Conservation (phyloP, 2,113 vertebrate species). For the Sapayoa aenigma region DNA sequence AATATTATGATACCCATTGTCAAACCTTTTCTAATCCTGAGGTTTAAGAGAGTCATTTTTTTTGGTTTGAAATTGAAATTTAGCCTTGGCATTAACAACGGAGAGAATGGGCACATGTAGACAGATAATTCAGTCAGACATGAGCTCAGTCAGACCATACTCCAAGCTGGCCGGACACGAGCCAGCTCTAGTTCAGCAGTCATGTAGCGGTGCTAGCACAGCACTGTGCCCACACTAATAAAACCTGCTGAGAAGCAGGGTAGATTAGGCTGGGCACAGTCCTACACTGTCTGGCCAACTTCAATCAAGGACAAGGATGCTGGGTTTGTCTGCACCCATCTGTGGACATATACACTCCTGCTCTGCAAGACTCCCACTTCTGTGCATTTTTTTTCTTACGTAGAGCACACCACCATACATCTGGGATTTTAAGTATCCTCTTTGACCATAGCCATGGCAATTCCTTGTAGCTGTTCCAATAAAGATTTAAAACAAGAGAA, state of each 20-base stretch:
- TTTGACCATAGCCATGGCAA: background rate
- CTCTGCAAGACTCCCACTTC: background rate
- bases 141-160: slow-evolving; percentile 42
- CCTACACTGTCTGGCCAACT: slow-evolving; percentile 49
- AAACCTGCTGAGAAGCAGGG: background rate
- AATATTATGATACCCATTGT: background rate
- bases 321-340: background rate
- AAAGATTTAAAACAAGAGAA: background rate
- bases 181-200: slow-evolving; percentile 14
- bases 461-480: background rate
- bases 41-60: background rate
- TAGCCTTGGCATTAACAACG: slow-evolving; percentile 12
- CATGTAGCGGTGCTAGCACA: slow-evolving; percentile 1
- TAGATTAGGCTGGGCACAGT: background rate
- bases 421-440: background rate
- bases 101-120: slow-evolving; percentile 14
- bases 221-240: slow-evolving; percentile 12
- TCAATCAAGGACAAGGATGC: background rate
- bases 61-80: background rate
- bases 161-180: slow-evolving; percentile 9
- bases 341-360: rapidly evolving
- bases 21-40: background rate
- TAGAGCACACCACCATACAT: background rate
- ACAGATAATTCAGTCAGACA: slow-evolving; percentile 47
- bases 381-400: background rate